Percentiles rank a stretch among this genome's conserved stretches.
phyloP scores from a whole-genome alignment of 2,113 vertebrate genomes.

The Sapayoa aenigma region DNA sequence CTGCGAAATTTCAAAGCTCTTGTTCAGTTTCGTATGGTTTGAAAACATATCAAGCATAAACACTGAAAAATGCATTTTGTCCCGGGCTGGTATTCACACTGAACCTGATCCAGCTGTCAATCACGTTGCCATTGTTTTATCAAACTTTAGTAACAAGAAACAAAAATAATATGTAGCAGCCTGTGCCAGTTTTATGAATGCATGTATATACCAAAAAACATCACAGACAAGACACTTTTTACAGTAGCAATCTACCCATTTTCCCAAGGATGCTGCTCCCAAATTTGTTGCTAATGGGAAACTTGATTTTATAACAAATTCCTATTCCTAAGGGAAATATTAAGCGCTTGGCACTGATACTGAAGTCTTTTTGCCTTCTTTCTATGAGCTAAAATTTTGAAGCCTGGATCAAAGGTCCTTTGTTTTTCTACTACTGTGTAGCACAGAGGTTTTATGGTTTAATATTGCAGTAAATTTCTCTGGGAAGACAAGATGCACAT shows the following conservation, averaged over 20 bases:
- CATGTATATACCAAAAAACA: background rate
- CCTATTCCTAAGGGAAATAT: background rate
- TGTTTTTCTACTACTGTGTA: background rate
- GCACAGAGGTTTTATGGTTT: background rate
- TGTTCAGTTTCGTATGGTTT: background rate
- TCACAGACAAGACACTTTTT: background rate
- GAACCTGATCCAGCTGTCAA: background rate
- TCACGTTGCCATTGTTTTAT: background rate
- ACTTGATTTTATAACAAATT: background rate
- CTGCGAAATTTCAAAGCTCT: background rate
- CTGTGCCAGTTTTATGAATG: background rate
- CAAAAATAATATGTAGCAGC: background rate
- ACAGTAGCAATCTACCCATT: background rate
- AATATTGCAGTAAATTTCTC: background rate
- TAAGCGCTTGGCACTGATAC: background rate
- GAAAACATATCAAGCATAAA: background rate
- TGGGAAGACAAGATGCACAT: background rate
- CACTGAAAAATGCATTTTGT: background rate
- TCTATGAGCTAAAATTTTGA: background rate
- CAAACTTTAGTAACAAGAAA: background rate
- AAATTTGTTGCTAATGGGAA: background rate
- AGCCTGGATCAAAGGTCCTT: background rate
- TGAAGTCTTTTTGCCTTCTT: background rate
- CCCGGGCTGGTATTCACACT: background rate
- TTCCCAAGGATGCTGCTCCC: background rate